Percentiles rank a stretch among this genome's conserved stretches.
These are phyloP conservation scores for Papilio helenus DNA, from an alignment of 1,140 invertebrate species.

Conservation along the genomic window DNA sequence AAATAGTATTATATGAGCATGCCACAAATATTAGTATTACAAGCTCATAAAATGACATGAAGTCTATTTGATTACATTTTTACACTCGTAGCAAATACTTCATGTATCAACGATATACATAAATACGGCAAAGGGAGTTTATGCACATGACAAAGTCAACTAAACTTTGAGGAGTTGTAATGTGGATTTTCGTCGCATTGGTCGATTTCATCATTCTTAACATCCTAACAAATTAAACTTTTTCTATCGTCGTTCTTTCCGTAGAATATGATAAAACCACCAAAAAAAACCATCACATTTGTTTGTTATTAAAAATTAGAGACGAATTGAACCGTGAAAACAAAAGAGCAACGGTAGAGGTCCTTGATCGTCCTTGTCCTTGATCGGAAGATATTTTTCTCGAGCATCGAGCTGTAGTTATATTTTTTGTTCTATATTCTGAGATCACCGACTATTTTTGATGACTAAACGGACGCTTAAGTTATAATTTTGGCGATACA, in stretches of 20 bases:
- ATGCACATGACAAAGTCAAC: too few relatives aligned
- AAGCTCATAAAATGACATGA: too few relatives aligned
- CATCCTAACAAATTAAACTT: background rate
- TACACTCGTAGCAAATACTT: too few relatives aligned
- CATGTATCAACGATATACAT: too few relatives aligned
- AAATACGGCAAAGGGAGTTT: too few relatives aligned
- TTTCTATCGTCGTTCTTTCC: background rate
- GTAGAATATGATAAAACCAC: background rate
- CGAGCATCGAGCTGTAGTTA: background rate
- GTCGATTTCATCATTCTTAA: background rate
- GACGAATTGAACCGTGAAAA: background rate
- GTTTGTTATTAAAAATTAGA: conserved; percentile 17
- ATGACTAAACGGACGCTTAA: background rate
- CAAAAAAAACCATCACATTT: background rate
- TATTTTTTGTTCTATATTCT: conserved; percentile 19
- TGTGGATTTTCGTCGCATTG: too few relatives aligned
- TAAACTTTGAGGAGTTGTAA: too few relatives aligned
- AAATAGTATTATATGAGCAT: too few relatives aligned
- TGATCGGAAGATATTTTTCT: background rate
- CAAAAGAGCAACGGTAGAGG: background rate
- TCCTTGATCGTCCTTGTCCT: conserved; percentile 24
- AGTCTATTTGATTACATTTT: too few relatives aligned
- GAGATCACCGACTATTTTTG: background rate
- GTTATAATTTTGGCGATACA: background rate
- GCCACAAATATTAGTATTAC: too few relatives aligned